A percentile compares a stretch with the other conserved stretches of the same genome.
These are phyloP conservation scores for Pachydiplax longipennis DNA, from an alignment of 2,888 invertebrate genomes.

Conservation along the genomic window DNA sequence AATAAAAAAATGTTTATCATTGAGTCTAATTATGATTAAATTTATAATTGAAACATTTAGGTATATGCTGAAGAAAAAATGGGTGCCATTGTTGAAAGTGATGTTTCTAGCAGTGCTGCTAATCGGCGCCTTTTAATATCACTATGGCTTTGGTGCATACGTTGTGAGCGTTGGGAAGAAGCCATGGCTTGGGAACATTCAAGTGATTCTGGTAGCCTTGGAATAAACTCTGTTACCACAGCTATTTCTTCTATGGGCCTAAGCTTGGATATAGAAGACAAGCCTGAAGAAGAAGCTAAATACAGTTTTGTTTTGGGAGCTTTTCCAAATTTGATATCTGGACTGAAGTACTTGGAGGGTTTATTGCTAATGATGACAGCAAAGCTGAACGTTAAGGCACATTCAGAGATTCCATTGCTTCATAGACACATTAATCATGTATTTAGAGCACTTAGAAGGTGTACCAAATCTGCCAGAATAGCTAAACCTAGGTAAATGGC, in stretches of 20 bases:
- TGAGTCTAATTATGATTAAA: too few relatives aligned
- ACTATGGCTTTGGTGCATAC: conserved; percentile 69
- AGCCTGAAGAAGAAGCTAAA: neutral
- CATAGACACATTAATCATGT: neutral
- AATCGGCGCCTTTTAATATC: conserved; percentile 65
- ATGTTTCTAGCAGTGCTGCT: conserved; percentile 63
- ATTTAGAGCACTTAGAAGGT: neutral
- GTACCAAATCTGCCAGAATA: neutral
- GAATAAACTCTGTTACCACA: neutral
- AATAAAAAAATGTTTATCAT: too few relatives aligned
- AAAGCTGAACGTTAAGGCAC: neutral
- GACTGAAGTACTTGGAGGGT: conserved; percentile 13
- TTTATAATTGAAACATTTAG: neutral
- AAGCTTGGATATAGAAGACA: neutral
- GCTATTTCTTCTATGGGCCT: neutral
- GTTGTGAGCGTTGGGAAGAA: conserved; percentile 53
- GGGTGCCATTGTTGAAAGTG: conserved; percentile 50
- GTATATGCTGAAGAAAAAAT: conserved; percentile 29
- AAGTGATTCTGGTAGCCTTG: neutral
- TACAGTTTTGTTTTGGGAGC: neutral
- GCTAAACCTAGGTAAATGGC: neutral
- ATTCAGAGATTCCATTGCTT: neutral
- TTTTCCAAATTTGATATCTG: neutral
- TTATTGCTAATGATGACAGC: neutral
- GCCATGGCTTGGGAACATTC: neutral